Percentiles rank a stretch among this genome's conserved stretches.
Evolutionary conservation across 2,888 invertebrate genomes (phyloP).

Genomic region (Drosophila austrosaltans): DNA sequence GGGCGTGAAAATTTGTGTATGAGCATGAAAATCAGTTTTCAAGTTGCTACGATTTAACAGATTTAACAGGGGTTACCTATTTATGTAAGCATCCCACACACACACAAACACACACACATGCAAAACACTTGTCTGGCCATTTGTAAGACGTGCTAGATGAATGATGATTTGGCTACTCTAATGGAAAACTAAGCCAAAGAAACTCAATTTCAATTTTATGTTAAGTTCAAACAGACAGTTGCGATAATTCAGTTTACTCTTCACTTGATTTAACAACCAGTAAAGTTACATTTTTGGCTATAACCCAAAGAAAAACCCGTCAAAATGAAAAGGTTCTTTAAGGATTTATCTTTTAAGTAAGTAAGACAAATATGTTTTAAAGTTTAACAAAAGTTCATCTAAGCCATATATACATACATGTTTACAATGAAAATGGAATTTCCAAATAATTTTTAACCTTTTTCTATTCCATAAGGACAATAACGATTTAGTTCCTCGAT

Average conservation of each 20-base stretch:
- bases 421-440: too few species aligned
- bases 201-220: conserved; percentile 5
- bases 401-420: too few species aligned
- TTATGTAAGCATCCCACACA: background rate
- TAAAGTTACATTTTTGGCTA: background rate
- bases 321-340: too few species aligned
- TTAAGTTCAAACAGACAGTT: conserved; percentile 17
- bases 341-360: too few species aligned
- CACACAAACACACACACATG: background rate
- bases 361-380: too few species aligned
- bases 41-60: conserved; percentile 28
- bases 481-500: too few species aligned
- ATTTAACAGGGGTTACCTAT: conserved; percentile 26
- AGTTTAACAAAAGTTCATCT: too few species aligned
- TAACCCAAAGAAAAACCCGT: too few species aligned
- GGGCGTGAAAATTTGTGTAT: conserved; percentile 58
- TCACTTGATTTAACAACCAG: background rate
- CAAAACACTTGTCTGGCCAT: conserved; percentile 8
- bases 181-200: conserved; percentile 37
- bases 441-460: too few species aligned
- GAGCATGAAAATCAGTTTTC: conserved; percentile 66
- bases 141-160: conserved; percentile 3
- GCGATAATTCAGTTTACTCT: conserved; percentile 7
- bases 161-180: conserved; percentile 31
- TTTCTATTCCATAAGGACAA: too few species aligned